Evolutionary conservation across 2,888 invertebrate genomes (phyloP), one percentile per base, ranked within the genome.

Genomic region (Nemurella pictetii): DNA sequence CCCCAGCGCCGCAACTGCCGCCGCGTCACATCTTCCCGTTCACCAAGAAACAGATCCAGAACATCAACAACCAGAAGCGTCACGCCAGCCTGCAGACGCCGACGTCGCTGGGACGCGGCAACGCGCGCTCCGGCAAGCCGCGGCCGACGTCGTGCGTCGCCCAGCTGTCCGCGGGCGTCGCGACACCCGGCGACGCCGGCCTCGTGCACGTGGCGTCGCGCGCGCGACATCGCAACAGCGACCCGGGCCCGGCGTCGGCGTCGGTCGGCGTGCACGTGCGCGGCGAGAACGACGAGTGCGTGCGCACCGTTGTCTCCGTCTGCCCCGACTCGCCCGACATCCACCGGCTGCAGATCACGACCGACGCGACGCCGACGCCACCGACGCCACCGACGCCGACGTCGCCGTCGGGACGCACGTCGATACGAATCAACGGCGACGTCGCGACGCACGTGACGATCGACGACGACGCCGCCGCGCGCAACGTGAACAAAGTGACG

Each of bases 351-450:
- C 89, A 89, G 78, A 88, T 90, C n/a, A 84, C 78, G 77, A 85
- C 77, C 7, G 88, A 87, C 20, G 88, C 5, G 77, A 35, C 75
- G 55, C 85, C 85, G 81, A 85, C n/a, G n/a, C n/a, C n/a, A n/a
- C n/a, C n/a, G n/a, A n/a, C n/a, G 91, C 95, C 92, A 95, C 95
- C 88, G 95, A 92, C 89, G 95, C 93, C 84, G 94, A 93, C 89
- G 95, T 94, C 73, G 26, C 20, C 83, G 12, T 36, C 55, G 29
- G 29, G 0, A 0, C 36, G 7, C 5, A 30, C 27, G 26, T 9
- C 27, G 27, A 77, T 78, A 32, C 1, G 29, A 35, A 73, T n/a
- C n/a, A n/a, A n/a, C n/a, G 32, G 32, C 9, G 32, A 32, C 32
- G 35, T 12, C 35, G 55, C 73, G 75, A 85, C 85, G 12, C 83